Evolutionary conservation across 2,113 vertebrate species (phyloP).

Genomic region (Poicephalus meyeri): DNA sequence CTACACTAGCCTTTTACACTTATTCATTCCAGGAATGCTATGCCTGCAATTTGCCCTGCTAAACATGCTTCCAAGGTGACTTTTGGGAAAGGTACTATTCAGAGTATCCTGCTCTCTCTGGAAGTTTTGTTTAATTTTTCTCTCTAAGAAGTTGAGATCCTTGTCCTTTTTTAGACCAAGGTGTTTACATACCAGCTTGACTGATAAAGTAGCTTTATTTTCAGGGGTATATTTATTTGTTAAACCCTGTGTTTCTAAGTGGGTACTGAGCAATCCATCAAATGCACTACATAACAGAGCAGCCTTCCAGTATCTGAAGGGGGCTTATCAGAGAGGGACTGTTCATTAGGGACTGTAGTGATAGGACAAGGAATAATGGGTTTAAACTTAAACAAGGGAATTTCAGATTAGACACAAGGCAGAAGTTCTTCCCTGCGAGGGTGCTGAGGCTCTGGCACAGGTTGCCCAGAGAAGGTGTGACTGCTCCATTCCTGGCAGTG

Average conservation of each 20-base stretch:
- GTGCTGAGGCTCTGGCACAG: neutral
- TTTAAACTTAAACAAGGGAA: neutral
- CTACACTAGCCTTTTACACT: neutral
- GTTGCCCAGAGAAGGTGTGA: neutral
- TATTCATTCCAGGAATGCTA: neutral
- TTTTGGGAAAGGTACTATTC: neutral
- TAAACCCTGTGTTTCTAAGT: neutral
- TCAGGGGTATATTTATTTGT: neutral
- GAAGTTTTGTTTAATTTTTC: neutral
- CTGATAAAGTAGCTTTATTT: neutral
- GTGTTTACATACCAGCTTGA: neutral
- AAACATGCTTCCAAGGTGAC: neutral
- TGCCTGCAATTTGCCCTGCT: neutral
- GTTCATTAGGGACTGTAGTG: neutral
- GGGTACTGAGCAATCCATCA: neutral
- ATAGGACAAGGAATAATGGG: neutral
- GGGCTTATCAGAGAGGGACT: neutral
- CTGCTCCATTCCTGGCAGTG: neutral
- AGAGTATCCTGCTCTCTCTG: neutral
- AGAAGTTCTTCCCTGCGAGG: neutral
- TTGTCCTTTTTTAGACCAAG: neutral
- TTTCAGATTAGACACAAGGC: neutral
- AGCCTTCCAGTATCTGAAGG: no score
- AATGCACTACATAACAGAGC: neutral
- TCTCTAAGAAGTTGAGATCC: neutral